Evolutionary conservation across 2,797 vertebrate genomes (phyloP).

Genomic region (Mus minutoides): DNA sequence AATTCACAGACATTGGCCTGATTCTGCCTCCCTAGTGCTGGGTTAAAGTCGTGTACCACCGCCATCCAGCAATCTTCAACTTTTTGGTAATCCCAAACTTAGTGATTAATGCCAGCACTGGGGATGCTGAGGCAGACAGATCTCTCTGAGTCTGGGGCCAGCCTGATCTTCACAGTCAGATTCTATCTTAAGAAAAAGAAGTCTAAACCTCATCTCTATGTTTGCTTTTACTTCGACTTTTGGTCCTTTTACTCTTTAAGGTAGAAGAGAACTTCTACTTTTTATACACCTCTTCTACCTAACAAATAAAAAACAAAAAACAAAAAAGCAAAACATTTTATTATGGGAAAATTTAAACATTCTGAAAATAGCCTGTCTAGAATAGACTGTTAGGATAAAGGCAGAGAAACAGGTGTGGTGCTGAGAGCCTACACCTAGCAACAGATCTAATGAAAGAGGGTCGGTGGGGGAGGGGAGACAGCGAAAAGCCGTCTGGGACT

Average conservation of each 20-base stretch:
- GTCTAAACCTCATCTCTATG: not conserved
- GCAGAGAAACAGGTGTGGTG: not conserved
- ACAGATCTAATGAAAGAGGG: not conserved
- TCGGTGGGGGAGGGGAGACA: not conserved
- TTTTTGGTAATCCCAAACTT: not conserved
- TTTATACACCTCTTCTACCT: not conserved
- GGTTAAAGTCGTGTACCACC: not conserved
- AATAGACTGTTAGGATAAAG: not conserved
- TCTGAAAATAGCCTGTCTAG: not conserved
- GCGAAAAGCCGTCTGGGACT: not conserved
- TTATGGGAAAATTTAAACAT: not conserved
- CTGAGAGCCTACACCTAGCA: not conserved
- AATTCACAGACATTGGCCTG: not conserved
- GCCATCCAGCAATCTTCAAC: not conserved
- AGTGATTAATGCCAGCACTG: not conserved
- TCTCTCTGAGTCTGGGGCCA: not conserved
- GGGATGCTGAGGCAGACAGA: not conserved
- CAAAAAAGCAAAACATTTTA: no score
- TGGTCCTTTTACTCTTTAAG: not conserved
- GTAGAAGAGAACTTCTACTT: not conserved
- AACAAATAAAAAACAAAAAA: not conserved
- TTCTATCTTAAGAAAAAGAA: not conserved
- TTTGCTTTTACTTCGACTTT: not conserved
- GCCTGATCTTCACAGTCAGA: not conserved
- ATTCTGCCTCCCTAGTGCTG: not conserved